Conservation (phyloP, 2,888 invertebrate species). For the Argyresthia goedartella region DNA sequence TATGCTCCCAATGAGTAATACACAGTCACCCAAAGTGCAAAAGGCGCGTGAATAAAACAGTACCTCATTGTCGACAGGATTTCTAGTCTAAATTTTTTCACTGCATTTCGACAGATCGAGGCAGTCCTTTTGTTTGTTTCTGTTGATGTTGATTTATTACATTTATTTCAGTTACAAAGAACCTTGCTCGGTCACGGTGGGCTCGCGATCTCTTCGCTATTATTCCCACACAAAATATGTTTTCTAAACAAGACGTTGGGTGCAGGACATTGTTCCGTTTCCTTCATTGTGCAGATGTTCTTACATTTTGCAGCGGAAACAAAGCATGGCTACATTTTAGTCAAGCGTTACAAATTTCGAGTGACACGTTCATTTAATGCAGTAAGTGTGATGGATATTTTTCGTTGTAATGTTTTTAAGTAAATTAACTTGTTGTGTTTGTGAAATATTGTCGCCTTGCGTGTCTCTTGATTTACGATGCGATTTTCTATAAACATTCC, state of each 20-base stretch:
- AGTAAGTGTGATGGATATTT: slow-evolving; percentile 6
- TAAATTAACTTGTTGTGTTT: slow-evolving; percentile 5
- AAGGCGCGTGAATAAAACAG: too few species aligned
- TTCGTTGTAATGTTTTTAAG: slow-evolving; percentile 1
- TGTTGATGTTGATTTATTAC: slow-evolving; percentile 3
- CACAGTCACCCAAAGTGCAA: too few species aligned
- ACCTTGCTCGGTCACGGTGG: slow-evolving; percentile 42
- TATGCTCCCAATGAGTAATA: too few species aligned
- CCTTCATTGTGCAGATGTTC: slow-evolving; percentile 19
- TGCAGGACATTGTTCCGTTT: slow-evolving; percentile 33
- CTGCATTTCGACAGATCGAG: neutral
- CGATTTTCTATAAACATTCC: neutral
- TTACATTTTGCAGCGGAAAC: slow-evolving; percentile 18
- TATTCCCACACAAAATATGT: slow-evolving; percentile 35
- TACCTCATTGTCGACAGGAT: too few species aligned
- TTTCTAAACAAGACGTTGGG: slow-evolving; percentile 58
- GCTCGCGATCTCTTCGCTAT: slow-evolving; percentile 32
- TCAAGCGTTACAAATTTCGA: slow-evolving; percentile 32
- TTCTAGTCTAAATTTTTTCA: neutral
- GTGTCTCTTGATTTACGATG: slow-evolving; percentile 1
- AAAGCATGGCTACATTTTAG: slow-evolving; percentile 31
- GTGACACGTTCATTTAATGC: slow-evolving; percentile 36
- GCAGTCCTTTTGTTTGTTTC: neutral
- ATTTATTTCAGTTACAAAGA: slow-evolving; percentile 1
- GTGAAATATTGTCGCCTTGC: slow-evolving; percentile 1